A percentile compares a stretch with the other conserved stretches of the same genome.
phyloP scores from a whole-genome alignment of 2,113 vertebrate genomes.

The Bothrops jararaca region DNA sequence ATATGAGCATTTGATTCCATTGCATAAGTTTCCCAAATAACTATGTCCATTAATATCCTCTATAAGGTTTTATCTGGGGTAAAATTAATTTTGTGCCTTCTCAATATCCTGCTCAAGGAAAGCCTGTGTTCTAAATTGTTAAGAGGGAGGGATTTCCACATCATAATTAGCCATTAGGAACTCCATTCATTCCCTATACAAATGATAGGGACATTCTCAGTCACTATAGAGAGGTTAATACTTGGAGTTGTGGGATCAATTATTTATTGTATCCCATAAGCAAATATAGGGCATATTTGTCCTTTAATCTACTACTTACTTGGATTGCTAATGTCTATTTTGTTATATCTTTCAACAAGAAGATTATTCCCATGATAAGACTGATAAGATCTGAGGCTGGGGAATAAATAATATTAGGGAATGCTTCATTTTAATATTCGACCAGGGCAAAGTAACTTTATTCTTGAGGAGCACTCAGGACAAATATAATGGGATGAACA shows the following conservation, averaged over 20 bases:
- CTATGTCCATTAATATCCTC: not conserved
- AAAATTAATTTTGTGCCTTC: constrained; percentile 41
- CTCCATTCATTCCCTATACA: constrained; percentile 61
- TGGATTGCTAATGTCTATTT: not conserved
- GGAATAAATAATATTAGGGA: not conserved
- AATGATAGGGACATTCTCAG: constrained; percentile 49
- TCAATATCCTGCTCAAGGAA: constrained; percentile 42
- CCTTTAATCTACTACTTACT: constrained; percentile 2
- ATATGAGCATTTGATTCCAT: not conserved
- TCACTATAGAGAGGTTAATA: constrained; percentile 63
- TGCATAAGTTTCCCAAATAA: not conserved
- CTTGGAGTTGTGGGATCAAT: constrained; percentile 56
- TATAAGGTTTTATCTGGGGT: not conserved
- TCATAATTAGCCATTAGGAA: constrained; percentile 65
- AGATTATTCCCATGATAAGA: not conserved
- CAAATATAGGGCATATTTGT: constrained; percentile 1
- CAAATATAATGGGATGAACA: not conserved
- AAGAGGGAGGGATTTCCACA: constrained; percentile 46
- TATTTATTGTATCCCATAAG: constrained; percentile 44
- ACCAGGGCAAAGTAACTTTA: not conserved
- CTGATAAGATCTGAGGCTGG: not conserved
- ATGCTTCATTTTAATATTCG: not conserved
- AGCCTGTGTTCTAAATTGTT: constrained; percentile 50
- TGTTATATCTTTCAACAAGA: not conserved
- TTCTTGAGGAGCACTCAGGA: not conserved